These are phyloP conservation scores for Cistogaster globosa DNA, from an alignment of 2,888 invertebrate species.

Conservation along the genomic window DNA sequence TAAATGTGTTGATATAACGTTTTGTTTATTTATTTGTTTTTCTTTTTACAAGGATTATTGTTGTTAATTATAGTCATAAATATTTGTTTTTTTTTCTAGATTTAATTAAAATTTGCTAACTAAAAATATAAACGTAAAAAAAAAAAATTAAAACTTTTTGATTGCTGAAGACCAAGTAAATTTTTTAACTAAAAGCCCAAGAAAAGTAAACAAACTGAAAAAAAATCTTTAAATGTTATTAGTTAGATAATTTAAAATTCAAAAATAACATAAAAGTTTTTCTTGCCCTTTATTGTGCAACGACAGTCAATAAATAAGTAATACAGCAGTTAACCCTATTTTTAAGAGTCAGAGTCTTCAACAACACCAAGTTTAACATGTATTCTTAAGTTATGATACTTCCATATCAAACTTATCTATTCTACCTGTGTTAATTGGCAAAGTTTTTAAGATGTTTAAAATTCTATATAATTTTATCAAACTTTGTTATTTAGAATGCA, in stretches of 20 bases:
- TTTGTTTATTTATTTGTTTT: neutral
- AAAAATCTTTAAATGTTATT: neutral
- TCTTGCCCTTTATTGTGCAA: neutral
- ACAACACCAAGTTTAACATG: slow-evolving; percentile 30
- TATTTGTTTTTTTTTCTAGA: too few relatives aligned
- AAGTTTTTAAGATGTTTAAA: slow-evolving; percentile 26
- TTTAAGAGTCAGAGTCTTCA: neutral
- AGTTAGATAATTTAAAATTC: too few relatives aligned
- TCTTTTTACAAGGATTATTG: too few relatives aligned
- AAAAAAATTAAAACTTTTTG: neutral
- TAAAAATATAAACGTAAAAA: too few relatives aligned
- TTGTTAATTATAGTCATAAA: too few relatives aligned
- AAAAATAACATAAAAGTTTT: too few relatives aligned
- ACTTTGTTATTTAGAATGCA: slow-evolving; percentile 38
- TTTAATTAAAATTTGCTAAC: too few relatives aligned
- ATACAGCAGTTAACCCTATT: neutral
- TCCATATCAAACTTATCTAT: slow-evolving; percentile 50
- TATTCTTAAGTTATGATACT: slow-evolving; percentile 41
- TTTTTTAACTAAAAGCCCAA: neutral
- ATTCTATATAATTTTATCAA: slow-evolving; percentile 23
- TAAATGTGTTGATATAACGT: neutral
- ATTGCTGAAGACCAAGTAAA: neutral
- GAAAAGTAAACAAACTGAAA: neutral
- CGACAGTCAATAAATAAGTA: neutral
- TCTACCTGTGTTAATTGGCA: slow-evolving; percentile 56